Base-by-base conservation (phyloP, 2,888 invertebrate species). In the Danaus chrysippus region DNA sequence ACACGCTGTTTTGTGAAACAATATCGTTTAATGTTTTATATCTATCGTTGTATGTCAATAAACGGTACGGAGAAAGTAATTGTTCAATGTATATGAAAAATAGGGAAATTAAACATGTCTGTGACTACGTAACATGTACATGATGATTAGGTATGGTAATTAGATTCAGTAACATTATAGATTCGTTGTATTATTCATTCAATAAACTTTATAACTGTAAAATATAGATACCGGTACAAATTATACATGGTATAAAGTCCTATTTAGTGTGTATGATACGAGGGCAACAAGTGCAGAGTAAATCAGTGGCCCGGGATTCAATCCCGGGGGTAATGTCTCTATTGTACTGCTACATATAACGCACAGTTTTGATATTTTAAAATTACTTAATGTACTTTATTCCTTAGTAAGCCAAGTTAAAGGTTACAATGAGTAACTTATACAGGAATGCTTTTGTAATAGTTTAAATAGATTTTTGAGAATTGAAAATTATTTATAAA, bases 271-370 rank as follows among this genome's bases (percentile, higher is more conserved):
- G 76, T 81, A 77, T 87, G 84, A 84, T 83, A 81, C 78, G 83
- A 79, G 44, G 55, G 54, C 81, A 85, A 85, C 86, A 86, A 85
- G 87, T 85, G 87, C 82, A 85, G 84, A 81, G 80, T 86, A 86
- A 87, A 90, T 90, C 87, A 76, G 78, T 81, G 76, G 77, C 77
- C 83, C 82, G 74, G 77, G 77, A 76, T 81, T 83, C 77, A 74
- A 78, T 84, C 87, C 81, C 86, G 68, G 68, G 87, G 85, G 89
- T 81, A 74, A 75, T 72, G 73, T 73, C 75, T 76, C 76, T 69
- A 72, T 75, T 73, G 85, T 82, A 76, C 76, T 72, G 70, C 76
- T 64, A n/a, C n/a, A n/a, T n/a, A 69, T 69, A 78, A 72, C 61
- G 49, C 66, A 19, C 58, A 53, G 67, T 78, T 74, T 87, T 86